Evolutionary conservation across 2,113 vertebrate genomes (phyloP).

Genomic region (Phaethornis superciliosus): DNA sequence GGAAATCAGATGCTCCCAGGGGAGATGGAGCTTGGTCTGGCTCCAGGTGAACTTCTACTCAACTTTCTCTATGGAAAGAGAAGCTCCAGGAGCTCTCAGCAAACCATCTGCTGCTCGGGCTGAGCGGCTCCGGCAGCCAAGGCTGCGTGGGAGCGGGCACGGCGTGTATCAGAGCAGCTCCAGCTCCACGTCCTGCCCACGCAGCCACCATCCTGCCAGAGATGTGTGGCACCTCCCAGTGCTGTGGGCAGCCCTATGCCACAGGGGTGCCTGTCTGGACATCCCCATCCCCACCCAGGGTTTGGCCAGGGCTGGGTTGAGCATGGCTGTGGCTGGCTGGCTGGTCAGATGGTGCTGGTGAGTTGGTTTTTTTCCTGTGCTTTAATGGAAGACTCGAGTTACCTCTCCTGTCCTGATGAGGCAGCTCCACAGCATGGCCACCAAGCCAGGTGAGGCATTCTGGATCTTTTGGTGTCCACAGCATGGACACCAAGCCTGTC

Average conservation of each 20-base stretch:
- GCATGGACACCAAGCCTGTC: background rate
- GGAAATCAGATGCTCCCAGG: background rate
- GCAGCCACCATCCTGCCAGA: background rate
- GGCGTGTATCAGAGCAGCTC: background rate
- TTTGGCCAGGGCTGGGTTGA: background rate
- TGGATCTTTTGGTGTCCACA: no score
- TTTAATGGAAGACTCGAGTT: fast-evolving
- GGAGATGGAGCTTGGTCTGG: background rate
- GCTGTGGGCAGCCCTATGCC: background rate
- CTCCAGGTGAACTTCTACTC: conserved; percentile 40
- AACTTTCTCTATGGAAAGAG: background rate
- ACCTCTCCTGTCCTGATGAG: background rate
- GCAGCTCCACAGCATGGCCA: background rate
- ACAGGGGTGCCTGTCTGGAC: background rate
- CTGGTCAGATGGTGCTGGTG: fast-evolving
- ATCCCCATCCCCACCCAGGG: background rate
- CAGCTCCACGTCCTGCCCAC: background rate
- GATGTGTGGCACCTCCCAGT: background rate
- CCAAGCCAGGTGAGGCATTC: background rate
- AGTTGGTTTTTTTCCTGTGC: background rate
- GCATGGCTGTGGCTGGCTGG: fast-evolving
- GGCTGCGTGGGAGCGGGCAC: conserved; percentile 56
- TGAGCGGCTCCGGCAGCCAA: background rate
- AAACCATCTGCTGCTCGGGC: conserved; percentile 24
- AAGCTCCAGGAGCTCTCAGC: background rate